These are phyloP conservation scores for Saxicola maurus DNA, from an alignment of 2,797 vertebrate genomes.

Conservation along the genomic window DNA sequence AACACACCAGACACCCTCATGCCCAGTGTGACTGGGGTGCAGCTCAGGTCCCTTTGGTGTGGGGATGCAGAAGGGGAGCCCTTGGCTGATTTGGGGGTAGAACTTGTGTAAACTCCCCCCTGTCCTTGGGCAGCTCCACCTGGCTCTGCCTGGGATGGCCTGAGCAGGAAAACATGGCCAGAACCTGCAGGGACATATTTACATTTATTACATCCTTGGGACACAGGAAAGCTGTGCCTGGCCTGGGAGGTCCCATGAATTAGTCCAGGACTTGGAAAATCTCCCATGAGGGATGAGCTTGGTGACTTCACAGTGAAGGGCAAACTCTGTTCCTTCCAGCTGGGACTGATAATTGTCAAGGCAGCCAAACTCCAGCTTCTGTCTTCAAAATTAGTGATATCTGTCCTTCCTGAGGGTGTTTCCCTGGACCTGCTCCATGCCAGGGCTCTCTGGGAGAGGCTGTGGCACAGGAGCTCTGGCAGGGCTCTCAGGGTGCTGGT, in stretches of 20 bases:
- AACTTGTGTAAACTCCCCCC: rapidly evolving
- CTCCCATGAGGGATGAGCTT: not conserved
- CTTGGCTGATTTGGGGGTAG: not conserved
- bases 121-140: not conserved
- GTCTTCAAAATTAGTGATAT: rapidly evolving
- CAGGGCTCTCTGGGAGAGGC: not conserved
- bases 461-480: rapidly evolving
- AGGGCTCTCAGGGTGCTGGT: not conserved
- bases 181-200: not conserved
- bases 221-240: not conserved
- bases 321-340: not conserved
- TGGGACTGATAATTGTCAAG: not conserved
- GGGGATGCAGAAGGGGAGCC: not conserved
- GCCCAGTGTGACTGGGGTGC: rapidly evolving
- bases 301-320: not conserved
- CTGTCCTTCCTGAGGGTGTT: not conserved
- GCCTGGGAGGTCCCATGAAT: not conserved
- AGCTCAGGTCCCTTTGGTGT: not conserved
- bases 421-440: not conserved
- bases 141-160: not conserved
- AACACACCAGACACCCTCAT: not conserved
- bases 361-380: not conserved
- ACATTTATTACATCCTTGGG: not conserved
- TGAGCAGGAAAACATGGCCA: not conserved
- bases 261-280: not conserved